Base-by-base conservation (phyloP, 2,113 vertebrate genomes). In the Prochilodus magdalenae region DNA sequence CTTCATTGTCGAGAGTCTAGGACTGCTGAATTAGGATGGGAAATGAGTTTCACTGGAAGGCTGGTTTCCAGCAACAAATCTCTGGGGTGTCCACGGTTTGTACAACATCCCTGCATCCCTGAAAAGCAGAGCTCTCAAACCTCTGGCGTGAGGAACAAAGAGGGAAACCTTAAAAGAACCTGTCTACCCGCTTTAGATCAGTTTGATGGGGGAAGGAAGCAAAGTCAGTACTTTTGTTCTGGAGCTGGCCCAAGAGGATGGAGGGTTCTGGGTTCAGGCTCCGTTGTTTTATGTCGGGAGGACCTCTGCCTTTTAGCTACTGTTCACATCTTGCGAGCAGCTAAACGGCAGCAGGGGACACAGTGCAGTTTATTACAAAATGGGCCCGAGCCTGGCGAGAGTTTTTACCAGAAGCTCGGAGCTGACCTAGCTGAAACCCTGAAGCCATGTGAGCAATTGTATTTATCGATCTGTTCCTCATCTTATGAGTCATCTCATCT, bases 291-390 rank as follows among this genome's bases (percentile, higher is more conserved):
- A 57, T 70, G 49, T 69, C 67, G 29, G n/a, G 30, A 10, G 40
- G 55, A 53, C 49, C 30, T 47, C 65, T 63, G 83, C 73, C 49
- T 76, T 82, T 84, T 77, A 81, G 69, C 70, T 29, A 77, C 71
- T 85, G 70, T 16, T 82, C 26, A 78, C 40, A 22, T 85, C 44
- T 73, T 59, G 59, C 60, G 65, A 81, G 71, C 67, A 40, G 59
- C 11, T 78, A 66, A 74, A 75, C 62, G 53, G 59, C 57, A 69
- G 12, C 62, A 7, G 77, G 63, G 53, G 53, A 80, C 65, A 62
- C 22, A n/a, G 20, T 62, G 40, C 75, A 74, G 74, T 82, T 85
- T 78, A 69, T 85, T 82, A 60, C 59, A 36, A 69, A 85, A 79
- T 70, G 33, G 53, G 18, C 47, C 70, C 59, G 22, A 11, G 75